Percentiles rank a stretch among this genome's conserved stretches.
These are phyloP conservation scores for Poeciliopsis presidionis DNA, from an alignment of 2,797 vertebrate genomes.

Conservation along the genomic window DNA sequence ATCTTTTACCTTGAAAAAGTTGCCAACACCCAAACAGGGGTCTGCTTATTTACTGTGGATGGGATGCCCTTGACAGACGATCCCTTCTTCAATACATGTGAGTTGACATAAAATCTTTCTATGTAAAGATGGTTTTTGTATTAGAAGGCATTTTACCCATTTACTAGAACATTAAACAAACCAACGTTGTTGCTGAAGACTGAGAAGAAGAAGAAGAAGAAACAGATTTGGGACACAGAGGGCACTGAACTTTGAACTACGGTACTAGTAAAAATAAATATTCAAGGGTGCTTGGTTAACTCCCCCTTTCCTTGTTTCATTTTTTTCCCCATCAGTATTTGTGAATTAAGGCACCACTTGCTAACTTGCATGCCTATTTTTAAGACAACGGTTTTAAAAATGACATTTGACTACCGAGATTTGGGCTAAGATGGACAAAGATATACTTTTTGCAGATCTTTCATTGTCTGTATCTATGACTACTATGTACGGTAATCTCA, in stretches of 20 bases:
- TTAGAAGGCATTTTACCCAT: background rate
- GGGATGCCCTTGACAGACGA: constrained; percentile 75
- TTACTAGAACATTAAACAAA: background rate
- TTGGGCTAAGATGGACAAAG: background rate
- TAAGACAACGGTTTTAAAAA: background rate
- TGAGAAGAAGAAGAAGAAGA: too few species aligned
- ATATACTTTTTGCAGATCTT: background rate
- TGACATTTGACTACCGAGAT: background rate
- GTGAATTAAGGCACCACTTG: background rate
- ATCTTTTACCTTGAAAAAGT: constrained; percentile 58
- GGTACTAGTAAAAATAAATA: background rate
- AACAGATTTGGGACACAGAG: background rate
- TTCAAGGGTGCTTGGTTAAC: background rate
- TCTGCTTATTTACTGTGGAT: constrained; percentile 67
- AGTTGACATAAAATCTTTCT: constrained; percentile 27
- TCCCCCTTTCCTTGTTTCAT: background rate
- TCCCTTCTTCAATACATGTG: constrained; percentile 76
- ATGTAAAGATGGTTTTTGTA: background rate
- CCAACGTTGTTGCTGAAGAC: background rate
- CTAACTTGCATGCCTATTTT: background rate
- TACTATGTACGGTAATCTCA: background rate
- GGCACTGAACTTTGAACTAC: background rate
- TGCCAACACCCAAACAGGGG: constrained; percentile 35
- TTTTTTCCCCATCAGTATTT: background rate
- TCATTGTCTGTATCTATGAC: background rate